Percentiles rank a stretch among this genome's conserved stretches.
These are phyloP conservation scores for Brachyhypopomus occidentalis DNA, from an alignment of 2,113 vertebrate genomes.

Conservation along the genomic window DNA sequence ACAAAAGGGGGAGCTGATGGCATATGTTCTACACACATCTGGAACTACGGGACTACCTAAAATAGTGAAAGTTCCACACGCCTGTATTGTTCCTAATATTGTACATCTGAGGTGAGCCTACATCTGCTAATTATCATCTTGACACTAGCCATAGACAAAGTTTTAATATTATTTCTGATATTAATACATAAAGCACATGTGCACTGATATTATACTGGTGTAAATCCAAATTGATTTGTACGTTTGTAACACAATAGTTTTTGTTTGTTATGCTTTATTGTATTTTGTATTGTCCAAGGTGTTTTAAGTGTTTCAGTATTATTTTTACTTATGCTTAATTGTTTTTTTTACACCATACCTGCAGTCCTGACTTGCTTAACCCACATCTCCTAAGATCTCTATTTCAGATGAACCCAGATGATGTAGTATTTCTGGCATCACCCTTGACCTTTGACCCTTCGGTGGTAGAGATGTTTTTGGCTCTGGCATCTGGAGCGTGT, in stretches of 20 bases:
- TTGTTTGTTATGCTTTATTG: too few relatives aligned
- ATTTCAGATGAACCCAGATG: constrained; percentile 81
- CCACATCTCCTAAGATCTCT: constrained; percentile 74
- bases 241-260: too few relatives aligned
- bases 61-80: constrained; percentile 90
- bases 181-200: background rate
- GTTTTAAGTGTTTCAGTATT: background rate
- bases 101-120: constrained; percentile 84
- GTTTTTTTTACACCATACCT: background rate
- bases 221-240: background rate
- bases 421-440: constrained; percentile 89
- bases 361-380: background rate
- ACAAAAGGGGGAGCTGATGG: constrained; percentile 65
- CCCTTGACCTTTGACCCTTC: constrained; percentile 96
- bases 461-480: constrained; percentile 89
- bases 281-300: too few relatives aligned
- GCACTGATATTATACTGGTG: background rate
- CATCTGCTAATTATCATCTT: background rate
- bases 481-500: constrained; percentile 85
- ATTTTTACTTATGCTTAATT: background rate
- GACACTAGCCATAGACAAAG: background rate
- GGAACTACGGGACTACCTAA: constrained; percentile 93
- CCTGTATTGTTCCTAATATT: constrained; percentile 91
- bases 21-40: constrained; percentile 91
- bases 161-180: background rate